Evolutionary conservation across 1,140 invertebrate species (phyloP).

Genomic region (Drosophila arizonae): DNA sequence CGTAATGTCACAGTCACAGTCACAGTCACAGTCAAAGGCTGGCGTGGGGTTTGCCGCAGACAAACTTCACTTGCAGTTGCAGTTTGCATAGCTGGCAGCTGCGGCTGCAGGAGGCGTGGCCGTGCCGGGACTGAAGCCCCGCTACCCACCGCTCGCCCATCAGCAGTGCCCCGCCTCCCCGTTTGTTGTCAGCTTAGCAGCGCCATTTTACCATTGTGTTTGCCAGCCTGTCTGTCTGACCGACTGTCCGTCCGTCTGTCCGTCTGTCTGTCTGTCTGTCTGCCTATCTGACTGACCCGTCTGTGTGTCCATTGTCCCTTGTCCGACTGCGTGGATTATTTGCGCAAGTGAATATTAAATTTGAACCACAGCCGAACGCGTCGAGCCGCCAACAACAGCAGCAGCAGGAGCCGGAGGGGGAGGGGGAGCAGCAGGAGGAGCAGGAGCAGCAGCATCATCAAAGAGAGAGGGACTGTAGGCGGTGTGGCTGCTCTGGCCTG

Average conservation of each 20-base stretch:
- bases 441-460: not conserved
- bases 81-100: constrained; percentile 56
- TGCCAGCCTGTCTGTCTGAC: constrained; percentile 16
- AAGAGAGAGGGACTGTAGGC: constrained; percentile 8
- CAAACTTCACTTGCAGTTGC: constrained; percentile 79
- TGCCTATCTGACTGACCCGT: constrained; percentile 4
- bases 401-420: constrained; percentile 9
- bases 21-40: constrained; percentile 18
- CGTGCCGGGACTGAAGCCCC: not conserved
- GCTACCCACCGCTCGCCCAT: not conserved
- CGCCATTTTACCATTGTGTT: constrained; percentile 74
- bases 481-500: constrained; percentile 22
- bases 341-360: constrained; percentile 80
- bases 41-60: constrained; percentile 65
- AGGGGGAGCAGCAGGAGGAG: constrained; percentile 4
- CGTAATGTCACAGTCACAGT: constrained; percentile 36
- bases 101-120: constrained; percentile 24
- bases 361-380: constrained; percentile 78
- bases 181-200: constrained; percentile 65
- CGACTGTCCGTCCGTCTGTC: constrained; percentile 14
- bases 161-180: too few relatives aligned
- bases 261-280: constrained; percentile 33
- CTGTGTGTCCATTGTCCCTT: constrained; percentile 19
- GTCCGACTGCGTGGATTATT: constrained; percentile 70
- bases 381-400: constrained; percentile 59